A percentile compares a stretch with the other conserved stretches of the same genome.
These are phyloP conservation scores for Perdita meconis DNA, from an alignment of 2,888 invertebrate species.

Conservation along the genomic window DNA sequence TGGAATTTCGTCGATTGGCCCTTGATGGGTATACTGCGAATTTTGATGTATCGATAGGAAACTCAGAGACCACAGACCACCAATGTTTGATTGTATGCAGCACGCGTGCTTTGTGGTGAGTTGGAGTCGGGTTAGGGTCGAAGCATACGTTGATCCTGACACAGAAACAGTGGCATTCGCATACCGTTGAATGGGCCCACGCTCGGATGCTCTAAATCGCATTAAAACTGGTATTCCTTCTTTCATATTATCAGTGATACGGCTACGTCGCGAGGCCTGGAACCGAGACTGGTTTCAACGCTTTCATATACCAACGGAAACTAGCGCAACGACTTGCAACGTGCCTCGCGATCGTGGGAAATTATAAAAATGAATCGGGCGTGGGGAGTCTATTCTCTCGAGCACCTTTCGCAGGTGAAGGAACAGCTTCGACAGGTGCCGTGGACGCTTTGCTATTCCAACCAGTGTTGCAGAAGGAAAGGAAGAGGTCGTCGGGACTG, in stretches of 20 bases:
- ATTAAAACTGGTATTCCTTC: slow-evolving; percentile 4
- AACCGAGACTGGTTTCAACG: not conserved
- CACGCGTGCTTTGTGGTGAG: too few relatives aligned
- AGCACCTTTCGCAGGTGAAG: slow-evolving; percentile 51
- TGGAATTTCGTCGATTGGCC: too few relatives aligned
- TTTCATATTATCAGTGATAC: not conserved
- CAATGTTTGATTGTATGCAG: too few relatives aligned
- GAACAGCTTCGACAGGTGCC: slow-evolving; percentile 40
- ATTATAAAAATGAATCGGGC: slow-evolving; percentile 18
- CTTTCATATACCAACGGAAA: not conserved
- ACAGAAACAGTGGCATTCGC: not conserved
- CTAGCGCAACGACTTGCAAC: slow-evolving; percentile 5
- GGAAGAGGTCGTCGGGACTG: slow-evolving; percentile 6
- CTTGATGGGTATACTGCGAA: too few relatives aligned
- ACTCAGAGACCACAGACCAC: too few relatives aligned
- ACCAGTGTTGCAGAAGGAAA: not conserved
- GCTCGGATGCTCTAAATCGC: not conserved
- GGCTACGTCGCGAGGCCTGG: not conserved
- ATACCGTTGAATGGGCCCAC: not conserved
- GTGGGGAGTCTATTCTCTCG: slow-evolving; percentile 19
- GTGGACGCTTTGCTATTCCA: not conserved
- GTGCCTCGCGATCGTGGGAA: slow-evolving; percentile 26
- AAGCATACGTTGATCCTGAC: not conserved
- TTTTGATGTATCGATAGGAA: too few relatives aligned
- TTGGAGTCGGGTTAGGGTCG: slow-evolving; percentile 2